Base-by-base conservation (phyloP, 2,888 invertebrate species). In the Erebia palarica region DNA sequence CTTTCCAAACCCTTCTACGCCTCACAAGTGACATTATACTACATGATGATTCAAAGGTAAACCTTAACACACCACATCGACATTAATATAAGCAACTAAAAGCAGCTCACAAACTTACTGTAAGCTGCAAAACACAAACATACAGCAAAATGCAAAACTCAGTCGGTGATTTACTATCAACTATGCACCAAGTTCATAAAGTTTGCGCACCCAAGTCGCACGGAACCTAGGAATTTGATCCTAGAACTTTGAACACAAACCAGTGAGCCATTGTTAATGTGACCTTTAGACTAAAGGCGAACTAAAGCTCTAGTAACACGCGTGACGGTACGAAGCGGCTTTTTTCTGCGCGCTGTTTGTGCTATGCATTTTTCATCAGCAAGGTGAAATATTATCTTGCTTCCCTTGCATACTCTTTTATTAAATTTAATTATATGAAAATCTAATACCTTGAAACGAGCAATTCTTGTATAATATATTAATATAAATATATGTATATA, bases 211-310 rank as follows among this genome's bases (percentile, higher is more conserved):
- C 55, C 5, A 60, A 70, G 44, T 59, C 59, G 65, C 65, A 68
- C 42, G 51, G 63, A 65, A 55, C 65, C 65, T 51, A 55, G 68
- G 66, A 69, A 74, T 69, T 67, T 69, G 53, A 70, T 65, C 67
- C 58, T 53, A 69, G 57, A 63, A 75, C 67, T 74, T 68, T 21
- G 59, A 59, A 65, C 57, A 65, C 57, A 65, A 68, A 64, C 55
- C 70, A 67, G 21, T 58, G 69, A 70, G 49, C 58, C 69, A 72
- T 74, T 69, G 69, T 63, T 73, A 74, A 72, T 69, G 49, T 69
- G 75, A 75, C 76, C 76, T 77, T 77, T 74, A 73, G 55, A 57
- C 51, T 73, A 75, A 75, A 70, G 75, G 75, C 75, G 64, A 70
- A 65, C 21, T 58, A 72, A 70, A 75, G 18, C 55, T 16, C 1